These are phyloP conservation scores for Pteropus rufus DNA, from an alignment of 2,797 vertebrate species.

Conservation along the genomic window DNA sequence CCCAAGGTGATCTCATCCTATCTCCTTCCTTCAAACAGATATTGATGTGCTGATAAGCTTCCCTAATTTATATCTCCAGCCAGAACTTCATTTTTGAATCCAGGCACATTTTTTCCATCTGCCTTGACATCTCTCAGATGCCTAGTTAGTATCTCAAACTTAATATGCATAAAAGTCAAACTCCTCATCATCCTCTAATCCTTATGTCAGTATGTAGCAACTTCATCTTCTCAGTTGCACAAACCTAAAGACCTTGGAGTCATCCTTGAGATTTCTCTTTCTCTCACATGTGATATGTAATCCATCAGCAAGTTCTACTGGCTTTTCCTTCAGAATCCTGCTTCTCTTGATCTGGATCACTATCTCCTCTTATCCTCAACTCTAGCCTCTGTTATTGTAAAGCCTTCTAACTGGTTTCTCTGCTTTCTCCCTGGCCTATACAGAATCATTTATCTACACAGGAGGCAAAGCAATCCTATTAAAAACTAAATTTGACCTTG, in stretches of 20 bases:
- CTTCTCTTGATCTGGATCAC: neutral
- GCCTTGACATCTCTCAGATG: neutral
- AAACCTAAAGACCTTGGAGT: neutral
- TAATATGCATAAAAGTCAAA: neutral
- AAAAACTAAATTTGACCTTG: neutral
- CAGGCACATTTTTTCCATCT: neutral
- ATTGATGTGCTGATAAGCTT: neutral
- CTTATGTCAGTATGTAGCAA: neutral
- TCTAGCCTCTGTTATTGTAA: neutral
- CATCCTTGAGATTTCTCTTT: neutral
- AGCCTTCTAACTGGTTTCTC: neutral
- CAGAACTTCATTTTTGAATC: neutral
- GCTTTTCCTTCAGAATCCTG: neutral
- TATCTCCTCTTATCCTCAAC: neutral
- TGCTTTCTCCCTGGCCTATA: neutral
- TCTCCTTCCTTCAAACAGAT: neutral
- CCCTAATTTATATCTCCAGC: neutral
- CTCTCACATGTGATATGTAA: neutral
- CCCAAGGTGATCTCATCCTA: neutral
- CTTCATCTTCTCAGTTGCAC: neutral
- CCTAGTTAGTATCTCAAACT: neutral
- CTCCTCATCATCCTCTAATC: neutral
- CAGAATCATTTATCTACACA: neutral
- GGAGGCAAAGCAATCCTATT: neutral
- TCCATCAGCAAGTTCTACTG: neutral